Percentiles rank a stretch among this genome's conserved stretches.
Conservation (phyloP, 2,797 vertebrate species). For the Apodemus agrarius region DNA sequence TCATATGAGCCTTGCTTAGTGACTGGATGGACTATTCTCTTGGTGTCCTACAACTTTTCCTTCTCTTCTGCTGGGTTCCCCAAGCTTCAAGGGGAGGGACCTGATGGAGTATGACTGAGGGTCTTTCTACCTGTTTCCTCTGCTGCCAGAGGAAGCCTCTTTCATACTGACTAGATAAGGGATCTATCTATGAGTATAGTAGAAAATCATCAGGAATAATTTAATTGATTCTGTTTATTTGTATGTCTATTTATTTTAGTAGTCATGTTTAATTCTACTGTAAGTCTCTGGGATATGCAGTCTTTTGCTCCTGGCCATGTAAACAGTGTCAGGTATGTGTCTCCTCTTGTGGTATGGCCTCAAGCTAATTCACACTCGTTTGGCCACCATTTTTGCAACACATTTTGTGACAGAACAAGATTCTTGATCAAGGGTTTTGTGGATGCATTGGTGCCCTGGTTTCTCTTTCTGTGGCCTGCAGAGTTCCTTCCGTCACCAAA, state of each 20-base stretch:
- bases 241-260: neutral
- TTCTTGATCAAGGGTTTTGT: neutral
- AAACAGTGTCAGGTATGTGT: neutral
- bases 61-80: neutral
- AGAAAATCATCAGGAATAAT: neutral
- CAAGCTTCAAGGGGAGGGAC: neutral
- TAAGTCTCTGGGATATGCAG: neutral
- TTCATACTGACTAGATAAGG: neutral
- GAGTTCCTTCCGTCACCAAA: neutral
- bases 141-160: neutral
- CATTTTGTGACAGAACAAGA: neutral
- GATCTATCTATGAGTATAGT: neutral
- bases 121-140: neutral
- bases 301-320: neutral
- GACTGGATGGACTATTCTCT: neutral
- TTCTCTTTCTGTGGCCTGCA: neutral
- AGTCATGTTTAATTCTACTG: neutral
- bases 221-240: neutral
- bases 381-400: neutral
- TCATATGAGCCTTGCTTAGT: neutral
- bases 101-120: neutral
- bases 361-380: neutral
- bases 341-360: neutral
- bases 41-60: neutral
- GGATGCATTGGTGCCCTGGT: too few species aligned